Evolutionary conservation across 1,140 invertebrate genomes (phyloP).

Genomic region (Pogonomyrmex californicus): DNA sequence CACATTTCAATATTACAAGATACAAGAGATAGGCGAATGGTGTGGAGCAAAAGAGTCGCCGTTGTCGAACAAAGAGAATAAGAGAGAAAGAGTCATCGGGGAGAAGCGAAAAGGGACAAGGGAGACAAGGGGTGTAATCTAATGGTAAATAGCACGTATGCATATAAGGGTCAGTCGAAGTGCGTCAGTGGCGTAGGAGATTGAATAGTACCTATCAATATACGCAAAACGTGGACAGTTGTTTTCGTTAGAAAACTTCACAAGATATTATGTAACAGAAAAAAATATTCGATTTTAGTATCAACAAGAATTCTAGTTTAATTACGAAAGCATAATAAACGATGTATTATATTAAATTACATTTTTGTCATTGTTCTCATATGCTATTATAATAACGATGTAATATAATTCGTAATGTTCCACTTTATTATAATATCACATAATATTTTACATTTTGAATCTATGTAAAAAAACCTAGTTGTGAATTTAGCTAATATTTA

Average conservation of each 20-base stretch:
- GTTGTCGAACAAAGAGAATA: conserved; percentile 40
- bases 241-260: not conserved
- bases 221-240: not conserved
- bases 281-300: not conserved
- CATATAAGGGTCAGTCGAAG: conserved; percentile 58
- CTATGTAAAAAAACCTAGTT: not conserved
- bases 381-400: not conserved
- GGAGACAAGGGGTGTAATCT: conserved; percentile 69
- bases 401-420: not conserved
- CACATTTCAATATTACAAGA: conserved; percentile 46
- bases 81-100: conserved; percentile 67
- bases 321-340: not conserved
- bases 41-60: conserved; percentile 34
- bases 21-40: conserved; percentile 45
- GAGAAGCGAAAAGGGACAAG: conserved; percentile 68
- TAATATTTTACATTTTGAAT: not conserved
- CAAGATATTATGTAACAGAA: not conserved
- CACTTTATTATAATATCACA: not conserved
- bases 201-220: conserved; percentile 16
- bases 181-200: conserved; percentile 56
- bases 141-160: conserved; percentile 73
- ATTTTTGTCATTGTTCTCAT: not conserved
- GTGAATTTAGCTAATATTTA: not conserved
- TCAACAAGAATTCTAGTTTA: not conserved
- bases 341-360: not conserved